These are phyloP conservation scores for Pterostichus niger DNA, from an alignment of 2,888 invertebrate species.

Conservation along the genomic window DNA sequence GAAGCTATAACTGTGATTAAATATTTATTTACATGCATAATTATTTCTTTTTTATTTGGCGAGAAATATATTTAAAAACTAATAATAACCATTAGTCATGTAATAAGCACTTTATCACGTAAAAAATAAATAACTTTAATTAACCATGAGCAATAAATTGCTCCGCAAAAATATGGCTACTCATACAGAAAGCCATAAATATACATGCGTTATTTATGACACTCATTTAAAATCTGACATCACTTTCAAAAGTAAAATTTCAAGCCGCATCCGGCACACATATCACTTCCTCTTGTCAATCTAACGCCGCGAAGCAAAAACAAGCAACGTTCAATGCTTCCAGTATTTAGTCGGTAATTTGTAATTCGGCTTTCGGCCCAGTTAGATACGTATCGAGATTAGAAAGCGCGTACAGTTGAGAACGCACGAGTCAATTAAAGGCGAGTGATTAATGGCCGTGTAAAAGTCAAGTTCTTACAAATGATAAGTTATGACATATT, in stretches of 20 bases:
- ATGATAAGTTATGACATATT: constrained; percentile 67
- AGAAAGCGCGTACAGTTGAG: constrained; percentile 61
- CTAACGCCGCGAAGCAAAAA: not conserved
- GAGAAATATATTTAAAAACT: not conserved
- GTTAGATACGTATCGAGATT: constrained; percentile 61
- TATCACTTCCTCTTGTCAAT: constrained; percentile 37
- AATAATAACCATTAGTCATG: constrained; percentile 24
- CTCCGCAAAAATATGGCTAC: constrained; percentile 16
- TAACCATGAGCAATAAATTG: constrained; percentile 30
- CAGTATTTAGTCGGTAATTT: constrained; percentile 42
- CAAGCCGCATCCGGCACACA: constrained; percentile 43
- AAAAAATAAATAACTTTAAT: constrained; percentile 26
- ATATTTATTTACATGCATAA: too few relatives aligned
- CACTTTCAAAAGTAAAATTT: constrained; percentile 22
- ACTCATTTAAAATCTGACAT: constrained; percentile 18
- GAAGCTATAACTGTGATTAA: too few relatives aligned
- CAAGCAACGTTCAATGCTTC: not conserved
- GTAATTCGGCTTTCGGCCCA: constrained; percentile 58
- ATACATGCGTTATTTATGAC: constrained; percentile 20
- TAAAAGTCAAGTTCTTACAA: constrained; percentile 67
- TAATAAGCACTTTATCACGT: constrained; percentile 28
- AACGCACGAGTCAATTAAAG: constrained; percentile 62
- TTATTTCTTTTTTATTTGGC: too few relatives aligned
- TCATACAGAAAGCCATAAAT: constrained; percentile 1
- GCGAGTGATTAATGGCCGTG: constrained; percentile 65